Percentiles rank a stretch among this genome's conserved stretches.
These are phyloP conservation scores for Nasonia giraulti DNA, from an alignment of 1,140 invertebrate genomes.

Conservation along the genomic window DNA sequence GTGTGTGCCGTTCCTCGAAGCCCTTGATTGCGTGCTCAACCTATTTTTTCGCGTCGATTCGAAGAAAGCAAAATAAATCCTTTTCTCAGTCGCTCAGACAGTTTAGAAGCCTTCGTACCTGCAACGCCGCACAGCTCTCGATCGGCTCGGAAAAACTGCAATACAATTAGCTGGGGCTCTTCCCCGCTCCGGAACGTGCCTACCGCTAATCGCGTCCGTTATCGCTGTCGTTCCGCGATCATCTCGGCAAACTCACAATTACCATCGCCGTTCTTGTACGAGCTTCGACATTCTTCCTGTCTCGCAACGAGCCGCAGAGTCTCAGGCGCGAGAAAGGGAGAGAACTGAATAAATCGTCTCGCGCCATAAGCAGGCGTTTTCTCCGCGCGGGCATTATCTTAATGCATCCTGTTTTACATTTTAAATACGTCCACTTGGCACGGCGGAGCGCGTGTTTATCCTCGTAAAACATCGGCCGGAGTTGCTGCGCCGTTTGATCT, in stretches of 20 bases:
- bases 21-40: too few species aligned
- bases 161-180: background rate
- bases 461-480: constrained; percentile 41
- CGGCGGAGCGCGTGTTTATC: constrained; percentile 45
- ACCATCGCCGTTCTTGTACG: background rate
- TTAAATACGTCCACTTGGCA: constrained; percentile 53
- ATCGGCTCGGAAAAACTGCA: background rate
- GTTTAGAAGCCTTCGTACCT: background rate
- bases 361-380: constrained; percentile 51
- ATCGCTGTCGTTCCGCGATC: background rate
- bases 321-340: background rate
- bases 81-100: constrained; percentile 45
- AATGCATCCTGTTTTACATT: constrained; percentile 58
- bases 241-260: background rate
- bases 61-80: background rate
- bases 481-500: constrained; percentile 39
- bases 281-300: background rate
- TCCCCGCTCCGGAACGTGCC: background rate
- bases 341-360: constrained; percentile 41
- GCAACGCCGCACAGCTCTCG: background rate
- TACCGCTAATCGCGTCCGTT: background rate
- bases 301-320: background rate
- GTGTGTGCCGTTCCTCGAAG: background rate
- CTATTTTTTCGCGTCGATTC: background rate
- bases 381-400: constrained; percentile 53